These are phyloP conservation scores for Tenthredo notha DNA, from an alignment of 2,888 invertebrate genomes.

Conservation along the genomic window DNA sequence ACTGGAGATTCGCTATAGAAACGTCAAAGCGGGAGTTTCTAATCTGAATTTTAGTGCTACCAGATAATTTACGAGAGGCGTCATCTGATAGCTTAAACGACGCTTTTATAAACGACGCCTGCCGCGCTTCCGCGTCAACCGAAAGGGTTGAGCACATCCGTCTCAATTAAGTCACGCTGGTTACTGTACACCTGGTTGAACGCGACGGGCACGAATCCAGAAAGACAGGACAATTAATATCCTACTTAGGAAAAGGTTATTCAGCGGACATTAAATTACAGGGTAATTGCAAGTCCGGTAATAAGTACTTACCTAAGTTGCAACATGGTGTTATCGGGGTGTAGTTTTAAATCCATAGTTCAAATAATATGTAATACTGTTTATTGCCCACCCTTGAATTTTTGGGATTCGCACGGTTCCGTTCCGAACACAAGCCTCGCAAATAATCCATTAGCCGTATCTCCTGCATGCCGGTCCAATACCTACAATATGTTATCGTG, in stretches of 20 bases:
- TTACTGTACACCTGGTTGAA: slow-evolving; percentile 45
- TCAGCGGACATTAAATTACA: background rate
- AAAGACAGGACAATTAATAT: slow-evolving; percentile 45
- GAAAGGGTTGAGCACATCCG: slow-evolving; percentile 48
- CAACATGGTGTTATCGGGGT: background rate
- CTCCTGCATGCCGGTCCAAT: slow-evolving; percentile 5
- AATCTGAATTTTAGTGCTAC: slow-evolving; percentile 53
- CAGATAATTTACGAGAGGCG: slow-evolving; percentile 49
- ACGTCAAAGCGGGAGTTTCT: slow-evolving; percentile 13
- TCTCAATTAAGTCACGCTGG: slow-evolving; percentile 48
- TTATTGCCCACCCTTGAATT: slow-evolving; percentile 1
- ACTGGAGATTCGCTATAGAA: background rate
- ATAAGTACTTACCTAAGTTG: background rate
- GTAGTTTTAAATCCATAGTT: slow-evolving; percentile 11
- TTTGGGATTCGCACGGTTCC: background rate
- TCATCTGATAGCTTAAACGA: slow-evolving; percentile 52
- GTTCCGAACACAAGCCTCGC: background rate
- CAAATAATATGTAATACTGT: background rate
- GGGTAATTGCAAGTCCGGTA: background rate
- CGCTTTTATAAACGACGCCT: slow-evolving; percentile 47
- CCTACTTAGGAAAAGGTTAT: background rate
- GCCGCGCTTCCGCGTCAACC: slow-evolving; percentile 36
- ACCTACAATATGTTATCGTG: slow-evolving; percentile 53
- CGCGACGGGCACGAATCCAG: slow-evolving; percentile 40
- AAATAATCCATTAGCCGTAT: slow-evolving; percentile 49